Conservation (phyloP, 2,888 invertebrate genomes). For the Nipponacmea schrenckii region DNA sequence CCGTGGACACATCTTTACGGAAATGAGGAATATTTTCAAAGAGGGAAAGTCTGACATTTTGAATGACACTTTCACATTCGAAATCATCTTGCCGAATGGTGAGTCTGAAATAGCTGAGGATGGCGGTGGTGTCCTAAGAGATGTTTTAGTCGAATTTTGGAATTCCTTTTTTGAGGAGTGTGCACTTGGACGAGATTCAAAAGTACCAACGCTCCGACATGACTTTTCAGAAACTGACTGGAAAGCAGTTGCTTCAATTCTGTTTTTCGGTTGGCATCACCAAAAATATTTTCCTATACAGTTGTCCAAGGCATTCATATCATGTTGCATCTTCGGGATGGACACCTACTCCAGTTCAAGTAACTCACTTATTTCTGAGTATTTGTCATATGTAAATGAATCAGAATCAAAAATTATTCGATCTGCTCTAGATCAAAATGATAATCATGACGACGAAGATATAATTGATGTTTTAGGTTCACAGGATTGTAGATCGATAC, state of each 20-base stretch:
- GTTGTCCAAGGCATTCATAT: conserved; percentile 2
- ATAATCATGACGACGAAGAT: conserved; percentile 1
- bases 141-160: conserved; percentile 3
- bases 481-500: not conserved
- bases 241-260: not conserved
- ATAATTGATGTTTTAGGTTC: not conserved
- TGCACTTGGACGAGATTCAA: not conserved
- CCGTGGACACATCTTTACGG: conserved; percentile 2
- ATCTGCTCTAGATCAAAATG: not conserved
- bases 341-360: not conserved
- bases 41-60: not conserved
- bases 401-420: not conserved
- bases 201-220: not conserved
- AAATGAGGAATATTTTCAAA: not conserved
- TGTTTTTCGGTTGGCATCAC: conserved; percentile 5
- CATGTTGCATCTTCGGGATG: not conserved
- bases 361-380: not conserved
- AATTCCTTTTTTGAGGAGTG: conserved; percentile 1
- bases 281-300: conserved; percentile 5
- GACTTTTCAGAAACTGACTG: not conserved
- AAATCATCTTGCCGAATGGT: conserved; percentile 3
- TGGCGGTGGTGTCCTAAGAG: not conserved
- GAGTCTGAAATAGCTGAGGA: conserved; percentile 1
- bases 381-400: not conserved
- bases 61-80: not conserved